Percentiles rank a stretch among this genome's conserved stretches.
These are phyloP conservation scores for Apis laboriosa DNA, from an alignment of 1,140 invertebrate genomes.

Conservation along the genomic window DNA sequence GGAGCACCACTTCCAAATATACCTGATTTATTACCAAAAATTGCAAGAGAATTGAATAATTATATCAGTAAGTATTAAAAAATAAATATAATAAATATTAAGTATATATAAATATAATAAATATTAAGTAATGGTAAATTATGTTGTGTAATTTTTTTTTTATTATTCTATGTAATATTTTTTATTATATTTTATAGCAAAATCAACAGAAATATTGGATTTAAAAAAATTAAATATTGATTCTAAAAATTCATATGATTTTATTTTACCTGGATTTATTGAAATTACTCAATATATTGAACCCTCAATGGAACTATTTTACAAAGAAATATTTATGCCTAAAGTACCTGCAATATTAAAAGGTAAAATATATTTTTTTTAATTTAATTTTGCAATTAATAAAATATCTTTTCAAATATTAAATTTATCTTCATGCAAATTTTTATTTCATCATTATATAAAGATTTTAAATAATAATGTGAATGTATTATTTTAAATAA, in stretches of 20 bases:
- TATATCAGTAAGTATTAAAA: conserved; percentile 62
- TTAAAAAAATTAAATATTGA: conserved; percentile 50
- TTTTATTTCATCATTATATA: not conserved
- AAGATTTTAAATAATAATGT: not conserved
- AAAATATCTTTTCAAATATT: not conserved
- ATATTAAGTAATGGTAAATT: not conserved
- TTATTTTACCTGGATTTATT: conserved; percentile 64
- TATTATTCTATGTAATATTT: not conserved
- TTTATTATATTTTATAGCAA: conserved; percentile 19
- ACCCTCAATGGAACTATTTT: conserved; percentile 86
- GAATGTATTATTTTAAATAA: too few species aligned
- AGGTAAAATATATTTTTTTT: conserved; percentile 70
- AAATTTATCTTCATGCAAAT: not conserved
- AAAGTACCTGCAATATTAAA: conserved; percentile 84
- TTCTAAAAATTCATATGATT: conserved; percentile 51
- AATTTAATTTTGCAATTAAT: not conserved
- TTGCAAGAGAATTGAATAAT: conserved; percentile 80
- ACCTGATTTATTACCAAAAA: conserved; percentile 80
- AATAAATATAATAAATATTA: not conserved
- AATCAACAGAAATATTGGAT: conserved; percentile 21
- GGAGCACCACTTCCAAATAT: conserved; percentile 85
- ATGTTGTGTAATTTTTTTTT: not conserved
- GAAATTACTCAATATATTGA: conserved; percentile 61
- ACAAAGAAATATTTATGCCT: conserved; percentile 82
- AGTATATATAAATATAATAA: not conserved